Evolutionary conservation across 1,140 invertebrate genomes (phyloP).

Genomic region (Drosophila lowei): DNA sequence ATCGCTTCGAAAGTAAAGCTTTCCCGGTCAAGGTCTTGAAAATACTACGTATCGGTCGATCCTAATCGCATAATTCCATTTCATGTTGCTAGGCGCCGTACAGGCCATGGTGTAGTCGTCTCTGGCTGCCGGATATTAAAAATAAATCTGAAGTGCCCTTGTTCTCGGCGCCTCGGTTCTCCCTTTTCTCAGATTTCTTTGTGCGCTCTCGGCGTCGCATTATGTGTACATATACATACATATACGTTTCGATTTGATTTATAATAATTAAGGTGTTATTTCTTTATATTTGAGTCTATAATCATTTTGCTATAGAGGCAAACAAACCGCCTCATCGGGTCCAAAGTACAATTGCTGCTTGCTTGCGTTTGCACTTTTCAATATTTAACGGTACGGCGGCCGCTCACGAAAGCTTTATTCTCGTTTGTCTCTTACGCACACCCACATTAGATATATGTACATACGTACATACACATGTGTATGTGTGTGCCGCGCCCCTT

Average conservation of each 20-base stretch:
- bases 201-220: background rate
- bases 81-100: constrained; percentile 49
- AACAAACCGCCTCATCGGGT: constrained; percentile 37
- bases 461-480: background rate
- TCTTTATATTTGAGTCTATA: constrained; percentile 43
- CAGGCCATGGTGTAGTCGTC: background rate
- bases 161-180: constrained; percentile 1
- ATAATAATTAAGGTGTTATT: constrained; percentile 21
- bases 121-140: background rate
- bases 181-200: too few species aligned
- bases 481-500: constrained; percentile 34
- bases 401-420: constrained; percentile 29
- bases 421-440: constrained; percentile 6
- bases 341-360: constrained; percentile 51
- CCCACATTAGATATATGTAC: constrained; percentile 1
- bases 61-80: constrained; percentile 41
- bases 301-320: constrained; percentile 22
- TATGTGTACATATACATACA: background rate
- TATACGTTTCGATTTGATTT: constrained; percentile 39
- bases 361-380: constrained; percentile 9
- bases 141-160: constrained; percentile 10
- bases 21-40: constrained; percentile 55
- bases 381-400: background rate
- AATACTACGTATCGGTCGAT: constrained; percentile 28
- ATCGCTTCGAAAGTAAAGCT: constrained; percentile 55